These are phyloP conservation scores for Troides oblongomaculatus DNA, from an alignment of 2,888 invertebrate species.

Conservation along the genomic window DNA sequence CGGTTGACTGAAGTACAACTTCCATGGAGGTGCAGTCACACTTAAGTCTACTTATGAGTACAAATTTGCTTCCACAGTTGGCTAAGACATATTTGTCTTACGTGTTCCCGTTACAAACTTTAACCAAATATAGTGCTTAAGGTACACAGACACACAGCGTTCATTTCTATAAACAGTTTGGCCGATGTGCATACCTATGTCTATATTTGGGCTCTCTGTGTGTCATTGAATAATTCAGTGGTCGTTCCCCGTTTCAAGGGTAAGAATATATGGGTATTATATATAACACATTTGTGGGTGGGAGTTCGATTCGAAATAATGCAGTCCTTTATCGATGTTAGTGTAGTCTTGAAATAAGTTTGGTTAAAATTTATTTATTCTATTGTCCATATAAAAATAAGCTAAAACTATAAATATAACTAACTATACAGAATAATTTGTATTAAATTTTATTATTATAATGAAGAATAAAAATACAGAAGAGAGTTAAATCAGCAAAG, in stretches of 20 bases:
- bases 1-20: slow-evolving; percentile 34
- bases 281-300: slow-evolving; percentile 43
- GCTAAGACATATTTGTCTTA: slow-evolving; percentile 75
- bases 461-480: too few relatives aligned
- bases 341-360: too few relatives aligned
- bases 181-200: slow-evolving; percentile 61
- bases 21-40: slow-evolving; percentile 67
- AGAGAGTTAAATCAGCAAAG: too few relatives aligned
- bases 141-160: slow-evolving; percentile 47
- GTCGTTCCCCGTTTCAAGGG: slow-evolving; percentile 77
- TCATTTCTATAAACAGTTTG: slow-evolving; percentile 54
- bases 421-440: too few relatives aligned
- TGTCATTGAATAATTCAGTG: slow-evolving; percentile 79
- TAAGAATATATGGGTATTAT: slow-evolving; percentile 69
- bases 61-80: slow-evolving; percentile 69
- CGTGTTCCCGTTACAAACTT: slow-evolving; percentile 57
- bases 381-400: too few relatives aligned
- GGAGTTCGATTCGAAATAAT: slow-evolving; percentile 43
- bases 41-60: slow-evolving; percentile 65
- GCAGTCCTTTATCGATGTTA: slow-evolving; percentile 50
- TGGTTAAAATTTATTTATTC: too few relatives aligned
- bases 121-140: slow-evolving; percentile 67
- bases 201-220: slow-evolving; percentile 76
- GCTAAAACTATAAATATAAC: too few relatives aligned
- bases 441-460: too few relatives aligned